These are phyloP conservation scores for Apis cerana DNA, from an alignment of 1,140 invertebrate species.

Conservation along the genomic window DNA sequence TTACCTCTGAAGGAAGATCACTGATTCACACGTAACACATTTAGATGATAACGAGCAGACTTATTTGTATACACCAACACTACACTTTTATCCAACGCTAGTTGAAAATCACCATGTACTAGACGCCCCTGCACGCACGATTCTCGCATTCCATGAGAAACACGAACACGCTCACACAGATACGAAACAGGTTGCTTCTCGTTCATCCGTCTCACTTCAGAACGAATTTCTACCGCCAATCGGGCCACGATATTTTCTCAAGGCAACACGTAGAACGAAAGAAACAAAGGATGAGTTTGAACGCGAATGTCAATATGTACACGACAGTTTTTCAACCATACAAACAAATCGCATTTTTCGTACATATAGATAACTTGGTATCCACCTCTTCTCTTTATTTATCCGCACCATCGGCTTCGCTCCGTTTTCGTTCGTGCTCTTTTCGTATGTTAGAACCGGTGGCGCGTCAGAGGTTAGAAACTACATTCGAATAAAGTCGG, in stretches of 20 bases:
- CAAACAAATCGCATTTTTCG: constrained; percentile 47
- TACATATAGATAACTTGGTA: neutral
- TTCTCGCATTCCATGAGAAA: constrained; percentile 60
- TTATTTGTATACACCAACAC: constrained; percentile 20
- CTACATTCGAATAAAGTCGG: neutral
- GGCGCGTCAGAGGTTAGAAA: constrained; percentile 44
- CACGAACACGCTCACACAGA: constrained; percentile 26
- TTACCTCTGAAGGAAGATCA: constrained; percentile 31
- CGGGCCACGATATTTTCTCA: constrained; percentile 27
- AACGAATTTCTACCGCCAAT: constrained; percentile 45
- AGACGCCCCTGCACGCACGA: constrained; percentile 53
- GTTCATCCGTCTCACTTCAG: constrained; percentile 26
- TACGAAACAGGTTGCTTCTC: constrained; percentile 52
- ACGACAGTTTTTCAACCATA: constrained; percentile 9
- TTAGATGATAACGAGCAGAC: constrained; percentile 16
- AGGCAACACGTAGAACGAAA: neutral
- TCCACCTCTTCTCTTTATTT: constrained; percentile 27
- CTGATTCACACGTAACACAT: constrained; percentile 8
- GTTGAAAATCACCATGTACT: constrained; percentile 46
- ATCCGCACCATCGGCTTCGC: neutral
- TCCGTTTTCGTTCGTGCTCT: neutral
- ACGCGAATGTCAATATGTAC: constrained; percentile 30
- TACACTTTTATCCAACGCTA: constrained; percentile 39
- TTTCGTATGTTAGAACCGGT: constrained; percentile 6
- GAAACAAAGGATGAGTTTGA: constrained; percentile 11